Evolutionary conservation across 2,113 vertebrate genomes (phyloP), one percentile per base, ranked within the genome.

Genomic region (Climacteris rufus): DNA sequence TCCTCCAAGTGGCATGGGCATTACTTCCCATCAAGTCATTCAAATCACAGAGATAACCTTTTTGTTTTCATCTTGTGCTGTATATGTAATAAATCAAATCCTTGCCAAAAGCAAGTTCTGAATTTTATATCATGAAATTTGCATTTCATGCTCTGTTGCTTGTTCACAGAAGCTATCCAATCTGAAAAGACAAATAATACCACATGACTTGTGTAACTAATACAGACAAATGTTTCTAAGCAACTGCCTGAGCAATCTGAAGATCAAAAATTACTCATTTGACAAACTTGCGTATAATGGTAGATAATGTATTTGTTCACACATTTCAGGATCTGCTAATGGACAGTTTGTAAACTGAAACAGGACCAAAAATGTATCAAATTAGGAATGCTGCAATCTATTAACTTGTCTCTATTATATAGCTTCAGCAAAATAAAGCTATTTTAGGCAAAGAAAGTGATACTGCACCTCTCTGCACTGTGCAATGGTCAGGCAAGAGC

Each of bases 231-330:
- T 97, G 96, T 96, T 93, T 96, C 94, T 47, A 94, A 96, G 93
- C 94, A 96, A 97, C 92, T 93, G 93, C 80, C 60, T 75, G 85
- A 94, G 92, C 96, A 94, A 95, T 96, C 92, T 42, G 52, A 83
- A 86, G 85, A 95, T 96, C 96, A 95, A 82, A 96, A 97, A 96
- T 96, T 95, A 96, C 94, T 96, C 94, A 96, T 93, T 83, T 96
- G 96, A 94, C 82, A 97, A 96, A 94, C 92, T 93, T 91, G 72
- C 7, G 2, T 90, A 90, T 78, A 92, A 94, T 94, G 61, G 85
- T 42, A 70, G 90, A 60, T 94, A 96, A 96, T 90, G 68, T 93
- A 93, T 92, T 93, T 96, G 83, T 90, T 90, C 92, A 90, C 87
- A 95, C 83, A 93, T 96, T 91, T 94, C 92, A 96, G 50, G 90